Base-by-base conservation (phyloP, 2,888 invertebrate genomes). In the Leucophora obtusa region DNA sequence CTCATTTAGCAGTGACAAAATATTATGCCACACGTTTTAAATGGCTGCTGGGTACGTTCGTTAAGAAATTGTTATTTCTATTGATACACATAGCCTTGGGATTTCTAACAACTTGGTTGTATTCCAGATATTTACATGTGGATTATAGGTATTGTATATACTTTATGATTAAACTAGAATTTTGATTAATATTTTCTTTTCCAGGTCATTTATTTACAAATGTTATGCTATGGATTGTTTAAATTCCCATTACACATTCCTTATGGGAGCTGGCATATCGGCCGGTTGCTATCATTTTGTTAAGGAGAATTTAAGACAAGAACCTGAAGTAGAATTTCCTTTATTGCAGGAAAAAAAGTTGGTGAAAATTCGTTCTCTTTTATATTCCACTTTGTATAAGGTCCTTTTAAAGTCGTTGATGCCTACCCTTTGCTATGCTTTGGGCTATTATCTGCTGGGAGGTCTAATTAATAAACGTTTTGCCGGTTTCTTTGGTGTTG, bases 281-380 rank as follows among this genome's bases (percentile, higher is more conserved):
- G 93, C 93, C 83, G 95, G 95, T 38, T 86, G 92, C 17, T 92
- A 92, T 83, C 92, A 87, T 69, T 90, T 89, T 60, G 80, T 84
- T 2, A 84, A 83, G 11, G 85, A 86, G n/a, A 84, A 87, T 63
- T 63, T 89, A 8, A 82, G 77, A 0, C 80, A 83, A 5, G 87
- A 89, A n/a, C 84, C 85, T 0, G 83, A 86, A 90, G 90, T 95
- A 0, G 90, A 92, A 28, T 96, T 95, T 87, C 93, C 95, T 9
- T 92, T 94, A n/a, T 92, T 95, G 15, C 93, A 94, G 80, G 93
- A 94, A 88, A 92, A 92, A 54, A 95, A 94, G 86, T 92, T 94
- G 82, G 91, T 93, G 5, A 93, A 94, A 85, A 91, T 95, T 17
- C 93, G 94, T 85, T 89, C 92, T 33, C 91, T 92, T 0, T 86